Percentiles rank a stretch among this genome's conserved stretches.
phyloP scores from a whole-genome alignment of 2,888 invertebrate genomes.

The Anarsia innoxiella region DNA sequence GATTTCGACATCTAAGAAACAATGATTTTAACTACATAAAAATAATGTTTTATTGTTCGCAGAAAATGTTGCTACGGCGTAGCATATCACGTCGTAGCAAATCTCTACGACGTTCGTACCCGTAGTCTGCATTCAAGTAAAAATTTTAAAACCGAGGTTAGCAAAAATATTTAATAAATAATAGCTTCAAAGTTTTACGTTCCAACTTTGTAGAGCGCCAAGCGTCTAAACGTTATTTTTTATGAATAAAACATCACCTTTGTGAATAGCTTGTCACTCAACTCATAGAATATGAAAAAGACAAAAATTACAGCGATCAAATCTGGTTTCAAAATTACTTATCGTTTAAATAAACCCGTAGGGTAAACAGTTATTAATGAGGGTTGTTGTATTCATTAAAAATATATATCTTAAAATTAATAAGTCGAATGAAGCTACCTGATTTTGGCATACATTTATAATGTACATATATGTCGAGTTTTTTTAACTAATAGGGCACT shows the following conservation, averaged over 20 bases:
- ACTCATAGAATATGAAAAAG: conserved; percentile 22
- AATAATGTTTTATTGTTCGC: not conserved
- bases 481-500: no score
- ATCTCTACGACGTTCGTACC: not conserved
- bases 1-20: no score
- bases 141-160: not conserved
- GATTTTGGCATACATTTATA: no score
- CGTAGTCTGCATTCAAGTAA: not conserved
- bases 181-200: conserved; percentile 11
- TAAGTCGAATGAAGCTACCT: no score
- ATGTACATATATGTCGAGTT: no score
- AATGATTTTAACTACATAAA: no score
- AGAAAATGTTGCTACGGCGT: conserved; percentile 9
- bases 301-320: conserved; percentile 18
- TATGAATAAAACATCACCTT: conserved; percentile 22
- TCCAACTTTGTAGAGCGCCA: conserved; percentile 9
- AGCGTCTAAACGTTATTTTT: conserved; percentile 10
- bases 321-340: conserved; percentile 11
- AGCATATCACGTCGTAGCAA: conserved; percentile 6
- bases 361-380: no score
- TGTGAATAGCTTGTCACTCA: conserved; percentile 20
- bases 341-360: no score
- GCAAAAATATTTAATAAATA: no score
- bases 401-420: no score
- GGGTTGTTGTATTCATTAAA: no score